These are phyloP conservation scores for Yponomeuta malinellus DNA, from an alignment of 2,888 invertebrate genomes.

Conservation along the genomic window DNA sequence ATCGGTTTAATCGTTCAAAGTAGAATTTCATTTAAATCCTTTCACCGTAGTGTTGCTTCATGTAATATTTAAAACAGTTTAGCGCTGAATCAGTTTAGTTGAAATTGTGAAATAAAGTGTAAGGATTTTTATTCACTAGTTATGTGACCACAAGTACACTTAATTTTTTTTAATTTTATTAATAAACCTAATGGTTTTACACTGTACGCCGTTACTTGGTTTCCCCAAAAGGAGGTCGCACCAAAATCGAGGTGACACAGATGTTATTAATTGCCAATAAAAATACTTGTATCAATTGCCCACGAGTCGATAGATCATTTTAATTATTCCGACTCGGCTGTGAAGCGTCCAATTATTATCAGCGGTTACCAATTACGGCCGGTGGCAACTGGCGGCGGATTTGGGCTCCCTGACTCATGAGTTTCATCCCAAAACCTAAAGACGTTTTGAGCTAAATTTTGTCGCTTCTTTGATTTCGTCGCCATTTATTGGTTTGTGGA, in stretches of 20 bases:
- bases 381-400: constrained; percentile 30
- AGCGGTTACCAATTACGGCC: constrained; percentile 51
- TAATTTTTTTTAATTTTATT: no score
- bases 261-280: constrained; percentile 20
- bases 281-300: constrained; percentile 35
- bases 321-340: constrained; percentile 65
- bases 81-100: no score
- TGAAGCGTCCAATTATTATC: constrained; percentile 56
- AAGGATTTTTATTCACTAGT: no score
- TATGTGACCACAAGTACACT: no score
- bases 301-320: constrained; percentile 36
- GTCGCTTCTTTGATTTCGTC: no score
- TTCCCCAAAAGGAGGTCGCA: neutral
- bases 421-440: neutral
- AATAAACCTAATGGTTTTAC: neutral
- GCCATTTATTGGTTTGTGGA: no score
- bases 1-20: no score
- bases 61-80: no score
- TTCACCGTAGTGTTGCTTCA: no score
- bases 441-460: no score
- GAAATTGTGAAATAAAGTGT: no score
- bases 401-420: neutral
- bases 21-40: no score
- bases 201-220: neutral
- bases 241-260: constrained; percentile 16